Conservation (phyloP, 2,888 invertebrate species). For the Melolontha melolontha region DNA sequence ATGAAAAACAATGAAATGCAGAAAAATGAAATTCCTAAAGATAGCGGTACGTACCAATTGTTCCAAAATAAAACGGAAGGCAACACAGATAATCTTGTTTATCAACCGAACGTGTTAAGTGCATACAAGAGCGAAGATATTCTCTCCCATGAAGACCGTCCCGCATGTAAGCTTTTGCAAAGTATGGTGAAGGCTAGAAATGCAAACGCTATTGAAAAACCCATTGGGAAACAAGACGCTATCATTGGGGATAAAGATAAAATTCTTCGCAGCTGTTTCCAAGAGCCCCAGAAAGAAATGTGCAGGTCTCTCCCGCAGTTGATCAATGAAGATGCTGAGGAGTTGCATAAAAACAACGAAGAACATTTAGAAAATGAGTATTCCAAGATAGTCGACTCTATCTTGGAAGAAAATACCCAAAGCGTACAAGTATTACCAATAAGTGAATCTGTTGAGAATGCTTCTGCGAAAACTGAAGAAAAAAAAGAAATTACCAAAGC, state of each 20-base stretch:
- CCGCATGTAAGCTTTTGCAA: conserved; percentile 37
- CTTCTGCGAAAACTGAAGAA: background rate
- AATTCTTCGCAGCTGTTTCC: background rate
- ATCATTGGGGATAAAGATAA: conserved; percentile 1
- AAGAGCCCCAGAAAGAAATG: background rate
- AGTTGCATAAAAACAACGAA: background rate
- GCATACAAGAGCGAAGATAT: conserved; percentile 7
- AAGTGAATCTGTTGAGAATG: background rate
- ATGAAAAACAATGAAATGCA: conserved; percentile 6
- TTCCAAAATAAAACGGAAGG: conserved; percentile 13
- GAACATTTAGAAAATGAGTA: conserved; percentile 26
- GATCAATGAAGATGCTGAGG: conserved; percentile 14
- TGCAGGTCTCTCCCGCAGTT: conserved; percentile 23
- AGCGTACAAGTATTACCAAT: background rate
- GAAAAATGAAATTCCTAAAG: conserved; percentile 2
- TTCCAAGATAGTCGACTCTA: conserved; percentile 25
- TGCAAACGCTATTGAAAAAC: background rate
- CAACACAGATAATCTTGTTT: background rate
- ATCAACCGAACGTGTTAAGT: background rate
- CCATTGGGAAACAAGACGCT: background rate
- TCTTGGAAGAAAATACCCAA: conserved; percentile 16
- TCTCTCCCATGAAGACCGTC: conserved; percentile 17
- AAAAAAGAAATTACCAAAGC: background rate
- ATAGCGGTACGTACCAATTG: background rate
- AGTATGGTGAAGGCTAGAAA: conserved; percentile 33